Evolutionary conservation across 2,888 invertebrate species (phyloP).

Genomic region (Phrixothrix hirtus): DNA sequence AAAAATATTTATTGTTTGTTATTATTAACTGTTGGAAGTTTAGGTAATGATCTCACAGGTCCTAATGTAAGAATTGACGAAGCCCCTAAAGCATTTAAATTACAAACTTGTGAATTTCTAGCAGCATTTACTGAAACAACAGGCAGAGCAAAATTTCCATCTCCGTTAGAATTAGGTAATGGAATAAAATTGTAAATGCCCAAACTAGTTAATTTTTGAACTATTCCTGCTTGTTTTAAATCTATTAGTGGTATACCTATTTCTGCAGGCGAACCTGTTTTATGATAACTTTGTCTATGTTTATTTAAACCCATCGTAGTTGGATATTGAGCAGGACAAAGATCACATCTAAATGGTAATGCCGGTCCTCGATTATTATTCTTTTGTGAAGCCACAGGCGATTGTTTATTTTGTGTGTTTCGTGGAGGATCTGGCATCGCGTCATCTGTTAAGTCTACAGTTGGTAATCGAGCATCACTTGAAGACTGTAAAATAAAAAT

Average conservation of each 20-base stretch:
- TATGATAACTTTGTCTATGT: slow-evolving; percentile 68
- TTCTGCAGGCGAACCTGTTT: slow-evolving; percentile 63
- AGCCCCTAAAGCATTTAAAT: slow-evolving; percentile 68
- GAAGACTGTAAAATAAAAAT: slow-evolving; percentile 26
- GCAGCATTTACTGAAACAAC: slow-evolving; percentile 66
- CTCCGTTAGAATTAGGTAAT: slow-evolving; percentile 61
- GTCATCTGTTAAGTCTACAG: slow-evolving; percentile 61
- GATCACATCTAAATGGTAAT: slow-evolving; percentile 65
- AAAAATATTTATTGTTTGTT: slow-evolving; percentile 1
- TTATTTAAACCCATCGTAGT: slow-evolving; percentile 62
- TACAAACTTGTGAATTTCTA: slow-evolving; percentile 58
- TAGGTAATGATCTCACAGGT: slow-evolving; percentile 56
- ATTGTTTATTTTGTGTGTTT: slow-evolving; percentile 44
- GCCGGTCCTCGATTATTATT: slow-evolving; percentile 32
- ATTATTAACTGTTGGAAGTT: slow-evolving; percentile 9
- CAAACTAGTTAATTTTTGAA: slow-evolving; percentile 65
- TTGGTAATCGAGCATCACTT: slow-evolving; percentile 47
- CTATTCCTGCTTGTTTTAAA: slow-evolving; percentile 67
- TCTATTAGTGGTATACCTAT: slow-evolving; percentile 75
- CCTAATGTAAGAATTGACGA: slow-evolving; percentile 73
- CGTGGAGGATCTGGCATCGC: slow-evolving; percentile 53
- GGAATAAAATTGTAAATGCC: slow-evolving; percentile 78
- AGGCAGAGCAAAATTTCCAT: slow-evolving; percentile 72
- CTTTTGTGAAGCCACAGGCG: slow-evolving; percentile 39
- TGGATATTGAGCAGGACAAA: slow-evolving; percentile 74